These are phyloP conservation scores for Anneissia japonica DNA, from an alignment of 35 echinoderm and acorn worm species.

Conservation along the genomic window DNA sequence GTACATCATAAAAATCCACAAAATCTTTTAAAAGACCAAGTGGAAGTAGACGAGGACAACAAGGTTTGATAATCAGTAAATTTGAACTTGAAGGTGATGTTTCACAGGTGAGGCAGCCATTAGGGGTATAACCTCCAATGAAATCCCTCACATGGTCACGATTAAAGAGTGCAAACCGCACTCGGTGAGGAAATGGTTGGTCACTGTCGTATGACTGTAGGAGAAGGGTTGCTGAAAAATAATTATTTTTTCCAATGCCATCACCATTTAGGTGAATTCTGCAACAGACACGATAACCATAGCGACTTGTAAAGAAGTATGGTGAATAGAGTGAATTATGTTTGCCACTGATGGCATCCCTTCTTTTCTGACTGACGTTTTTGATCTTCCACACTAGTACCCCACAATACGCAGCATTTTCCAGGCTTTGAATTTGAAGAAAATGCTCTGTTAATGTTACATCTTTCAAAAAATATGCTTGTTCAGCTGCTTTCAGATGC, in stretches of 20 bases:
- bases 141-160: not conserved
- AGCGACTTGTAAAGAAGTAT: slow-evolving; percentile 23
- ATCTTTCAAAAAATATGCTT: not conserved
- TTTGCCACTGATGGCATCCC: not conserved
- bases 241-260: slow-evolving; percentile 21
- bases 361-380: not conserved
- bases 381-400: slow-evolving; percentile 20
- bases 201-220: slow-evolving; percentile 25
- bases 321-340: slow-evolving; percentile 7
- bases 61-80: too few relatives aligned
- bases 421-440: not conserved
- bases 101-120: too few relatives aligned
- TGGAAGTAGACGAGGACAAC: too few relatives aligned
- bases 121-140: slow-evolving; percentile 26
- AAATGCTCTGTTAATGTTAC: not conserved
- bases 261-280: slow-evolving; percentile 42
- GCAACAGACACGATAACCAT: slow-evolving; percentile 41
- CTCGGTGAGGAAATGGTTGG: slow-evolving; percentile 25
- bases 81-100: too few relatives aligned
- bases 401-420: not conserved
- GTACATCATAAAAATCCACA: too few relatives aligned
- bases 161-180: not conserved
- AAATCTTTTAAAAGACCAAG: too few relatives aligned
- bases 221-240: slow-evolving; percentile 26
- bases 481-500: not conserved